These are phyloP conservation scores for Lasioglossum vierecki DNA, from an alignment of 2,888 invertebrate species.

Conservation along the genomic window DNA sequence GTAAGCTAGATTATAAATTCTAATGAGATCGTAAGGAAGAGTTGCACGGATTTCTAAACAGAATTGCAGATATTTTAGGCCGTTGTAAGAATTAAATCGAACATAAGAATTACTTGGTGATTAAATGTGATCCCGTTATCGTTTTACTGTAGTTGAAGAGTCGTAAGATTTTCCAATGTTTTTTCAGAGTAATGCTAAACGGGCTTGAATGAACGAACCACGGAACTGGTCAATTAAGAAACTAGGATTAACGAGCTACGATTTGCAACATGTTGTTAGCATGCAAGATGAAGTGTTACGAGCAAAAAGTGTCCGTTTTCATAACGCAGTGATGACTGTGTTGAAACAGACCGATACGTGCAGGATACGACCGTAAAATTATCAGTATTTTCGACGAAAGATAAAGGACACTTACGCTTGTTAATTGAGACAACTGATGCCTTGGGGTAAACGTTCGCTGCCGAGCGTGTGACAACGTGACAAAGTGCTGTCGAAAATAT, in stretches of 20 bases:
- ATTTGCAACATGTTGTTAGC: background rate
- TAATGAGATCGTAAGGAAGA: background rate
- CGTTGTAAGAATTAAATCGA: background rate
- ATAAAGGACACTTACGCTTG: constrained; percentile 11
- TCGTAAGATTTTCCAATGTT: background rate
- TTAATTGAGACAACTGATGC: constrained; percentile 16
- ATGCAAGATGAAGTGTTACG: background rate
- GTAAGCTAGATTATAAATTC: background rate
- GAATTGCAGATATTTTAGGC: background rate
- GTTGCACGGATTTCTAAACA: background rate
- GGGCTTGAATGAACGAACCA: background rate
- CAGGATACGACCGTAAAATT: constrained; percentile 16
- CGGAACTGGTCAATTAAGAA: background rate
- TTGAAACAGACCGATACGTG: background rate
- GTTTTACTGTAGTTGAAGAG: background rate
- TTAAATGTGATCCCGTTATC: background rate
- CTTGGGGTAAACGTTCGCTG: background rate
- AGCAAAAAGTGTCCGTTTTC: background rate
- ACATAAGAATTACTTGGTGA: background rate
- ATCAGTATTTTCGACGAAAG: constrained; percentile 24
- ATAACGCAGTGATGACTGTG: background rate
- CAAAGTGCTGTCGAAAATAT: constrained; percentile 1
- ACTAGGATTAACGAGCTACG: background rate
- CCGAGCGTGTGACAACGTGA: constrained; percentile 8
- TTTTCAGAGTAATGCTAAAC: background rate